Evolutionary conservation across 2,797 vertebrate species (phyloP), one percentile per base, ranked within the genome.

Genomic region (Argya squamiceps): DNA sequence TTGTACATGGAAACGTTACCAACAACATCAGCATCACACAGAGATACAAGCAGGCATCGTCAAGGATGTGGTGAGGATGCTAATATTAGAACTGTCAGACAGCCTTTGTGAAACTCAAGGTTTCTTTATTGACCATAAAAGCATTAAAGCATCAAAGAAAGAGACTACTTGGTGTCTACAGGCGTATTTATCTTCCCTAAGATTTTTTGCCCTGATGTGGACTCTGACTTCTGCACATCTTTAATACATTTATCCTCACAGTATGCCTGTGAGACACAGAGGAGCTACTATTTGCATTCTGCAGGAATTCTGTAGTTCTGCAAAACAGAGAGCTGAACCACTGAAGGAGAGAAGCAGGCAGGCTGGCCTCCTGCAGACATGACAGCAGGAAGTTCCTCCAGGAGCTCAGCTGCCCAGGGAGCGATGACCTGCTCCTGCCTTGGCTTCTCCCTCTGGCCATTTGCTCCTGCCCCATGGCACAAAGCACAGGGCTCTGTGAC

Each of bases 41-140:
- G 92, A 88, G 52, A 80, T 58, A 18, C 46, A 84, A 81, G 76
- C 43, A 77, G 71, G n/a, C 78, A 39, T 65, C 2, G 0, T 41
- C 52, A 76, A 34, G 3, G 21, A 77, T 80, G 60, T 36, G 37
- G 71, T n/a, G 56, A 63, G 68, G 84, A 59, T 74, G 22, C 75
- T 85, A 77, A 85, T 71, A 92, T 64, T 92, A 91, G 84, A 96
- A 63, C 84, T 91, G 89, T 84, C 71, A 93, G 87, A 89, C 91
- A 85, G 82, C 78, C 87, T 94, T 80, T 80, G 81, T 93, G 59
- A 59, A 94, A 60, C 52, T 84, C 70, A 12, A 34, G 56, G 49
- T 92, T 91, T 79, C 77, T 94, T 93, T 91, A 41, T 37, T 80
- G 68, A 70, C 89, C 87, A 85, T 91, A 74, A 97, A 95, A 92